These are phyloP conservation scores for Drosophila pullipes DNA, from an alignment of 2,888 invertebrate genomes.

Conservation along the genomic window DNA sequence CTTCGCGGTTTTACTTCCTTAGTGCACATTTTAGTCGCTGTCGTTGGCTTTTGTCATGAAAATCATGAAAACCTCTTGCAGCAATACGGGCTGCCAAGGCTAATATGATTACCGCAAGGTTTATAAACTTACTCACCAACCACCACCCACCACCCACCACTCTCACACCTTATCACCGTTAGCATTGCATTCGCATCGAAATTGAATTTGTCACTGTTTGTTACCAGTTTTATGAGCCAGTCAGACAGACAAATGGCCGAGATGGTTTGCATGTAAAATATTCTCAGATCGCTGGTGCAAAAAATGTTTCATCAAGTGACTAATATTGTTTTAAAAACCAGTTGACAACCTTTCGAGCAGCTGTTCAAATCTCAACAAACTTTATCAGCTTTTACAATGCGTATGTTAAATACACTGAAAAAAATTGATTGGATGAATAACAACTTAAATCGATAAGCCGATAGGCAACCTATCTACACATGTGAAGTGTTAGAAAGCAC, in stretches of 20 bases:
- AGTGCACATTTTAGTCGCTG: conserved; percentile 27
- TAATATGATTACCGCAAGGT: conserved; percentile 51
- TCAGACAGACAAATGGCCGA: conserved; percentile 21
- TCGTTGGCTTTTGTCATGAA: conserved; percentile 24
- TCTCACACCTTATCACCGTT: not conserved
- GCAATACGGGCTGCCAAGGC: conserved; percentile 39
- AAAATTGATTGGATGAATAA: too few relatives aligned
- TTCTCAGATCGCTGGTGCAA: conserved; percentile 14
- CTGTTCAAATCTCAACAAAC: conserved; percentile 13
- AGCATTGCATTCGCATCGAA: conserved; percentile 21
- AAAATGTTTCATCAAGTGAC: conserved; percentile 27
- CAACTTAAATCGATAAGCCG: not conserved
- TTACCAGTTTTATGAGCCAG: conserved; percentile 34
- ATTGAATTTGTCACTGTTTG: conserved; percentile 48
- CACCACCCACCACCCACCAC: not conserved
- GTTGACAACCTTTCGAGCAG: conserved; percentile 15
- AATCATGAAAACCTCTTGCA: conserved; percentile 22
- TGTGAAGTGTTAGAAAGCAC: conserved; percentile 1
- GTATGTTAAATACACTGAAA: conserved; percentile 22
- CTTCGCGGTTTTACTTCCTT: conserved; percentile 52
- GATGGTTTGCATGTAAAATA: conserved; percentile 37
- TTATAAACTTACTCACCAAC: conserved; percentile 28
- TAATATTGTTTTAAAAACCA: conserved; percentile 37
- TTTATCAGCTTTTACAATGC: not conserved
- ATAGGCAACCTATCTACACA: not conserved